Percentiles rank a stretch among this genome's conserved stretches.
These are phyloP conservation scores for Pomatorhinus ruficollis DNA, from an alignment of 2,113 vertebrate genomes.

Conservation along the genomic window DNA sequence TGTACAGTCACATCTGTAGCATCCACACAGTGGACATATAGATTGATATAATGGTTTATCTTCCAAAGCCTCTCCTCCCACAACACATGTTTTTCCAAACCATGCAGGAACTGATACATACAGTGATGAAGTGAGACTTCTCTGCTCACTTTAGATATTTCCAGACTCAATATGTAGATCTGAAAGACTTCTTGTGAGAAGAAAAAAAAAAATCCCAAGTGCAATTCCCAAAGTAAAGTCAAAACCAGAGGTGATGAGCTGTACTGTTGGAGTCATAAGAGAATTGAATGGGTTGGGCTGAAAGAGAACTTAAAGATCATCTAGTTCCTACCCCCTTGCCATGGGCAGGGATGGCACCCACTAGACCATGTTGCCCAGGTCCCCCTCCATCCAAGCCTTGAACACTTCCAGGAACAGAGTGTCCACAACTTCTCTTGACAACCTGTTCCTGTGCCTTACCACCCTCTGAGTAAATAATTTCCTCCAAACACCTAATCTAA, in stretches of 20 bases:
- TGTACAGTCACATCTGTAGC: not conserved
- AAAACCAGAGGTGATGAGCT: not conserved
- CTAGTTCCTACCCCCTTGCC: not conserved
- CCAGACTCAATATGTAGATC: not conserved
- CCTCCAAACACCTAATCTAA: not conserved
- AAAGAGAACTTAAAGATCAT: not conserved
- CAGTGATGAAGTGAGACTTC: not conserved
- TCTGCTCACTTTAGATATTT: not conserved
- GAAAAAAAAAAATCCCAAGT: not conserved
- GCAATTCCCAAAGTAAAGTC: not conserved
- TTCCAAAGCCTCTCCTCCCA: not conserved
- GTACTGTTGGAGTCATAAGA: not conserved
- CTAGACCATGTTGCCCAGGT: not conserved
- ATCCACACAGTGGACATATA: not conserved
- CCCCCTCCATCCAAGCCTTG: not conserved
- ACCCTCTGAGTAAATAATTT: not conserved
- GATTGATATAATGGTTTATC: not conserved
- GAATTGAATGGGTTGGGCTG: not conserved
- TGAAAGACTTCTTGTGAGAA: not conserved
- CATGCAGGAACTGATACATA: not conserved
- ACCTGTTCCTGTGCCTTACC: not conserved
- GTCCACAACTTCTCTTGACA: not conserved
- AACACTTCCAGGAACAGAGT: not conserved
- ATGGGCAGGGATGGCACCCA: not conserved
- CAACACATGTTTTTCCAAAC: not conserved